Conservation (phyloP, 1,140 invertebrate genomes). For the Drosophila mauritiana region DNA sequence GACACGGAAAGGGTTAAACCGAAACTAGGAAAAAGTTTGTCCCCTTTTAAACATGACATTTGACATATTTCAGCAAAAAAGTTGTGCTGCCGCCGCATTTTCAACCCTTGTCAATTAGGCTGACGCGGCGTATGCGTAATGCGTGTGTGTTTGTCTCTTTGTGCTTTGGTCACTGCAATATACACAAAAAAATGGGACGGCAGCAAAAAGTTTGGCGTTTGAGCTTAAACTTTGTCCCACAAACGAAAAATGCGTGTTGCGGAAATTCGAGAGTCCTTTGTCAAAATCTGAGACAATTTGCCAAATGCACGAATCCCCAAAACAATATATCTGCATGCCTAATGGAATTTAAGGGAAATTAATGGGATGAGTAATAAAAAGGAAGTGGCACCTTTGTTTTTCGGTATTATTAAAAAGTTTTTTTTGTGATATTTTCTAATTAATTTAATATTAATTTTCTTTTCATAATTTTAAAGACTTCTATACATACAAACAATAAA, state of each 20-base stretch:
- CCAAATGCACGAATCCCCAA: constrained; percentile 34
- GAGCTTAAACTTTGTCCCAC: constrained; percentile 56
- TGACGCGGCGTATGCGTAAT: constrained; percentile 78
- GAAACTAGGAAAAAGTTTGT: constrained; percentile 55
- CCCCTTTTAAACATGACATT: constrained; percentile 60
- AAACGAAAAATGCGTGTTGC: constrained; percentile 34
- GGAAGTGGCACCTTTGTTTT: background rate
- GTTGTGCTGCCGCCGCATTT: constrained; percentile 65
- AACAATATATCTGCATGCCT: constrained; percentile 3
- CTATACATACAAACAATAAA: background rate
- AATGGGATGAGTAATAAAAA: constrained; percentile 17
- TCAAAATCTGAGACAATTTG: constrained; percentile 58
- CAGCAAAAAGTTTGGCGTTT: constrained; percentile 61
- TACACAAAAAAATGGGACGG: constrained; percentile 49
- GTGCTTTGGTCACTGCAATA: constrained; percentile 42
- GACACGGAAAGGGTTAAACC: constrained; percentile 29
- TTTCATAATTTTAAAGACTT: background rate
- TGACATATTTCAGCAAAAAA: constrained; percentile 76
- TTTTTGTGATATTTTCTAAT: background rate
- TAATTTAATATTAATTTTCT: too few relatives aligned
- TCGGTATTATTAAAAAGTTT: too few relatives aligned
- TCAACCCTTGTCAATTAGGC: constrained; percentile 80
- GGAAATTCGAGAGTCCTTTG: constrained; percentile 45
- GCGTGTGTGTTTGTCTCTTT: constrained; percentile 31
- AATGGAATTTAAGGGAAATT: constrained; percentile 34